Conservation (phyloP, 2,113 vertebrate species). For the Tyto alba region DNA sequence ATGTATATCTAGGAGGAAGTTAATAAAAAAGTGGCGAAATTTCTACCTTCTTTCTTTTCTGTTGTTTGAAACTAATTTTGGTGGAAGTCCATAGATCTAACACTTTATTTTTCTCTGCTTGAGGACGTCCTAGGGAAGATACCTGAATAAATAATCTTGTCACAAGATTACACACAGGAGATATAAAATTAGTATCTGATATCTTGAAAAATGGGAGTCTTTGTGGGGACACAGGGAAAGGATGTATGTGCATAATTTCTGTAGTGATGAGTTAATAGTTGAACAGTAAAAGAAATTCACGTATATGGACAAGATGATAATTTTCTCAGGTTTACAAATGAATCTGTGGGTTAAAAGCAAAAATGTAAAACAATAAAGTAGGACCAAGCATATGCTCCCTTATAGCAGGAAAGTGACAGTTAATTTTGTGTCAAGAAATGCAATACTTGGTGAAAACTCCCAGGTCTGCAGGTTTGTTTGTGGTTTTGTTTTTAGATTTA, state of each 20-base stretch:
- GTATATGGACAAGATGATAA: not conserved
- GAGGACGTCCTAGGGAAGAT: not conserved
- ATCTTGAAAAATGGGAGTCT: not conserved
- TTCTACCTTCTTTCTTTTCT: not conserved
- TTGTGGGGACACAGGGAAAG: not conserved
- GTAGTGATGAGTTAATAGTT: not conserved
- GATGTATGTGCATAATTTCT: not conserved
- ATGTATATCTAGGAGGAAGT: not conserved
- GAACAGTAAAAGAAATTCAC: not conserved
- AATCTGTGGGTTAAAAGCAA: not conserved
- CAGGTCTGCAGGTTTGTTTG: not conserved
- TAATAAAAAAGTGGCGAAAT: not conserved
- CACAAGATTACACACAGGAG: not conserved
- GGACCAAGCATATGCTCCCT: not conserved
- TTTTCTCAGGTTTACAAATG: not conserved
- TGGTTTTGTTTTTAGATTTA: not conserved
- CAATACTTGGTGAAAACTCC: not conserved
- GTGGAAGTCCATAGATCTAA: not conserved
- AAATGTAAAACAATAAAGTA: not conserved
- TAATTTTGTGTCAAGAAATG: not conserved
- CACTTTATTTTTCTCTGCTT: not conserved
- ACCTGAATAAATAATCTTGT: not conserved
- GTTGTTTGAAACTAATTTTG: not conserved
- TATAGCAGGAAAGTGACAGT: not conserved
- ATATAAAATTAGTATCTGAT: not conserved